Conservation (phyloP, 1,140 invertebrate genomes). For the Caerostris darwini region DNA sequence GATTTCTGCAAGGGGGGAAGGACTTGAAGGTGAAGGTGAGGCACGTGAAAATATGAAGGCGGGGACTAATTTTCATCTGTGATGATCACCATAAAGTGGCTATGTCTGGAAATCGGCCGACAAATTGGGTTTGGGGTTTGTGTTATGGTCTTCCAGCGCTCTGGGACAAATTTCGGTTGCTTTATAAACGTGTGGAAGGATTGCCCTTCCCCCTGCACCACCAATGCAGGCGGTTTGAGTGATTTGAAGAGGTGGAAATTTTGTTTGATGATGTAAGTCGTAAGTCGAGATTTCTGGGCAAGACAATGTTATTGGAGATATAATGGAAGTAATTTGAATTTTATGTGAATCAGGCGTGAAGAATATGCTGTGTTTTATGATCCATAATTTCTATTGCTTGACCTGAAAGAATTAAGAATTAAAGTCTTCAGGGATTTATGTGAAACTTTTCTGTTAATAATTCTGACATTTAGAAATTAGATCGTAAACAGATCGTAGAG, state of each 20-base stretch:
- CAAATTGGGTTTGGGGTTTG: slow-evolving; percentile 64
- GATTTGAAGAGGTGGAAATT: slow-evolving; percentile 32
- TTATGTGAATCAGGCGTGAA: not conserved
- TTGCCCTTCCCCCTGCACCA: not conserved
- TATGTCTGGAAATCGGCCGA: slow-evolving; percentile 19
- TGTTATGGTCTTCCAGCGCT: not conserved
- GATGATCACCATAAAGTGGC: slow-evolving; percentile 62
- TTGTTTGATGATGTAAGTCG: slow-evolving; percentile 55
- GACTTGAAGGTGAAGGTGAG: slow-evolving; percentile 8
- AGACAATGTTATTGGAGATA: not conserved
- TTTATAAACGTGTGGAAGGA: slow-evolving; percentile 46
- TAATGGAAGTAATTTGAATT: not conserved
- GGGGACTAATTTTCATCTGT: slow-evolving; percentile 67
- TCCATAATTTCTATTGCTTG: not conserved
- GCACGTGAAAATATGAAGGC: slow-evolving; percentile 44
- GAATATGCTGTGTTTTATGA: not conserved
- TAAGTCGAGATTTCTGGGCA: slow-evolving; percentile 1
- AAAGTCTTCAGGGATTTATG: not conserved
- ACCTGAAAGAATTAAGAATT: not conserved
- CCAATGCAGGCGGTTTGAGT: not conserved
- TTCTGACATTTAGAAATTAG: not conserved
- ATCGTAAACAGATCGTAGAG: not conserved
- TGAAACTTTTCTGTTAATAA: not conserved
- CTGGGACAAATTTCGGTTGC: not conserved
- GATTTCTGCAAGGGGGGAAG: slow-evolving; percentile 13